Conservation (phyloP, 1,140 invertebrate species). For the Drosophila sechellia region DNA sequence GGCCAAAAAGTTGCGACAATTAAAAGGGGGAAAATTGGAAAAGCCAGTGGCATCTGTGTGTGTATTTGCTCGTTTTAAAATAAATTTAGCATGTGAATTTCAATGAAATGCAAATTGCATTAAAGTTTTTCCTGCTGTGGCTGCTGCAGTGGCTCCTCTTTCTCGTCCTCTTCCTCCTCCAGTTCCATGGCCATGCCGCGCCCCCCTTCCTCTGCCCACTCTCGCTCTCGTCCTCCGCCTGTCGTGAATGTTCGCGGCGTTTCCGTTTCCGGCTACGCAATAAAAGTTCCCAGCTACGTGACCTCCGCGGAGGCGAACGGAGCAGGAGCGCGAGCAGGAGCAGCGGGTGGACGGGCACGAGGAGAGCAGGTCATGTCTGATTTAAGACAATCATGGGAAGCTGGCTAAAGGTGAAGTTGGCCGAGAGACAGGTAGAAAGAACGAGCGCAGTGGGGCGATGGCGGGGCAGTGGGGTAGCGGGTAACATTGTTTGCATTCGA, state of each 20-base stretch:
- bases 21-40: constrained; percentile 14
- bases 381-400: constrained; percentile 58
- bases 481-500: constrained; percentile 50
- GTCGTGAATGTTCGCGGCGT: constrained; percentile 41
- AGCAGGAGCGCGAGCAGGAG: neutral
- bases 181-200: constrained; percentile 1
- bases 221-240: constrained; percentile 8
- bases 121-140: constrained; percentile 46
- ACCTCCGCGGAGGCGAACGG: constrained; percentile 24
- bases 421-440: constrained; percentile 21
- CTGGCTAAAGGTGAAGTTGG: constrained; percentile 25
- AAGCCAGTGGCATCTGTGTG: constrained; percentile 14
- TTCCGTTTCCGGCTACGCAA: constrained; percentile 68
- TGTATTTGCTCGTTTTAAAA: constrained; percentile 34
- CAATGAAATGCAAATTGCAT: constrained; percentile 75
- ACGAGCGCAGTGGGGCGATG: neutral
- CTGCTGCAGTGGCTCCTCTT: constrained; percentile 18
- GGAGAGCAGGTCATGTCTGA: constrained; percentile 44
- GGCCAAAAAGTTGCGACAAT: constrained; percentile 23
- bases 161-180: neutral
- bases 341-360: neutral
- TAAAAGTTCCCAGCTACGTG: constrained; percentile 73
- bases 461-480: neutral
- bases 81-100: constrained; percentile 57
- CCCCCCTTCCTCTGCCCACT: neutral